Conservation (phyloP, 2,113 vertebrate species). For the Psilopsiagon aurifrons region DNA sequence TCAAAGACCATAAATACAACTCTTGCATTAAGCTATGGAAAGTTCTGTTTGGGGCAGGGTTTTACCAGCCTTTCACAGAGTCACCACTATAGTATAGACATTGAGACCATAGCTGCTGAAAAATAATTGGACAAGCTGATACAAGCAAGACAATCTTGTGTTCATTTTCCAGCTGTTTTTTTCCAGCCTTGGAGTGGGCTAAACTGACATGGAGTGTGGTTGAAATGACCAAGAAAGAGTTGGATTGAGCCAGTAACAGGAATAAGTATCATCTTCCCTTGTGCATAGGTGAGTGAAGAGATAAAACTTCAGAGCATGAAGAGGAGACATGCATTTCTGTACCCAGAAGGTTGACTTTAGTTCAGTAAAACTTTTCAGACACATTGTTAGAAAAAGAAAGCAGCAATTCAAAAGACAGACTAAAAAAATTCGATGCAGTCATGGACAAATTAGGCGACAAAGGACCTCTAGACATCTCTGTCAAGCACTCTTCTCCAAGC, state of each 20-base stretch:
- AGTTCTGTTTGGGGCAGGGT: background rate
- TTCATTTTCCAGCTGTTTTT: background rate
- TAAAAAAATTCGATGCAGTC: background rate
- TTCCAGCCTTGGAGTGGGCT: background rate
- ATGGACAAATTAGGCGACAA: background rate
- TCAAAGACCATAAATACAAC: background rate
- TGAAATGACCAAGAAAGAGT: background rate
- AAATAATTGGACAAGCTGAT: background rate
- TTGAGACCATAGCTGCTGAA: background rate
- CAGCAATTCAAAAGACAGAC: background rate
- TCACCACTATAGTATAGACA: background rate
- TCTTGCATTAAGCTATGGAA: background rate
- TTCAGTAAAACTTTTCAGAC: background rate
- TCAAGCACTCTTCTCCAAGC: background rate
- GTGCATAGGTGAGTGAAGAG: background rate
- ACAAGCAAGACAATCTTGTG: background rate
- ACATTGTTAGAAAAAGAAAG: background rate
- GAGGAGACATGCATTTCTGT: background rate
- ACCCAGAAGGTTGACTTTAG: background rate
- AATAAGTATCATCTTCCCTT: background rate
- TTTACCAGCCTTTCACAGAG: background rate
- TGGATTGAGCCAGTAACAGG: background rate
- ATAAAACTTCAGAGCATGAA: background rate
- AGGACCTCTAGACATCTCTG: background rate
- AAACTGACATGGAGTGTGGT: background rate